Percentiles rank a stretch among this genome's conserved stretches.
phyloP scores from a whole-genome alignment of 2,888 invertebrate species.

The Megaustenia siamemsis region DNA sequence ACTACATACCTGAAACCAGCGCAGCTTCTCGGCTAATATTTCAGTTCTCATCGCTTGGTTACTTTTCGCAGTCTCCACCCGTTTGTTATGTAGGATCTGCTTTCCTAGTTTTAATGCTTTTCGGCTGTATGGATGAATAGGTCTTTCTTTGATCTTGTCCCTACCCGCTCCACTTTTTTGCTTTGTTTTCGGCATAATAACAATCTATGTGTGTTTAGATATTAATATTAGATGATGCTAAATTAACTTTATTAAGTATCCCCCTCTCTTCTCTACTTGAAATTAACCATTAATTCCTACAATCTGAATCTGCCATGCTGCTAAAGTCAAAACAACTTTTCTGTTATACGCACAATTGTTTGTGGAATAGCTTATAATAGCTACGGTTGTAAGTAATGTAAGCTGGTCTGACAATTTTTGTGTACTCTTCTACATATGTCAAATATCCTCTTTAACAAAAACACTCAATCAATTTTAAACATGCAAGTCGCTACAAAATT shows the following conservation, averaged over 20 bases:
- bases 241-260: too few species aligned
- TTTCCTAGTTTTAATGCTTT: slow-evolving; percentile 88
- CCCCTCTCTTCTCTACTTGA: too few species aligned
- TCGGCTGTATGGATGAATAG: slow-evolving; percentile 89
- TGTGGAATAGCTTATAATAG: not conserved
- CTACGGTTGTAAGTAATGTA: not conserved
- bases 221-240: too few species aligned
- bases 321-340: too few species aligned
- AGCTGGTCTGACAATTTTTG: too few species aligned
- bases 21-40: slow-evolving; percentile 85
- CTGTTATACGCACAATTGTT: not conserved
- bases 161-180: slow-evolving; percentile 59
- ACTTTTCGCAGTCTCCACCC: slow-evolving; percentile 73
- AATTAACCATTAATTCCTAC: too few species aligned
- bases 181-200: slow-evolving; percentile 72
- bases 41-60: slow-evolving; percentile 63
- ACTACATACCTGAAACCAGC: slow-evolving; percentile 86
- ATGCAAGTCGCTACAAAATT: slow-evolving; percentile 42
- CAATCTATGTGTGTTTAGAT: too few species aligned
- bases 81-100: slow-evolving; percentile 84
- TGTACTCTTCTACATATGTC: too few species aligned
- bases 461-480: too few species aligned
- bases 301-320: too few species aligned
- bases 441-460: too few species aligned
- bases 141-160: slow-evolving; percentile 63